Evolutionary conservation across 2,888 invertebrate genomes (phyloP).

Genomic region (Spialia ferax): DNA sequence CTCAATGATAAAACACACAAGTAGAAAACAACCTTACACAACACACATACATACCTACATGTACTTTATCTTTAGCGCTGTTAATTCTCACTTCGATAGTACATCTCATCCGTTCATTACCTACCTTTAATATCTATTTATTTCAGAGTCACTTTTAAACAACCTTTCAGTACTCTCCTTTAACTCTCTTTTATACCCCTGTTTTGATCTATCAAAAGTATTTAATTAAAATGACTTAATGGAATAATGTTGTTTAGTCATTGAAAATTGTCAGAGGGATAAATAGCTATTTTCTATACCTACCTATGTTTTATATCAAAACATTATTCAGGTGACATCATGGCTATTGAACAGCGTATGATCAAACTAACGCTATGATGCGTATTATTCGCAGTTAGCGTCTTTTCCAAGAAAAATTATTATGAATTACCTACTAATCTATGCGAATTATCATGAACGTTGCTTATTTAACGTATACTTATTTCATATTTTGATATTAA

Average conservation of each 20-base stretch:
- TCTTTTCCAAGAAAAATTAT: conserved; percentile 13
- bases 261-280: not conserved
- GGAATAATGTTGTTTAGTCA: not conserved
- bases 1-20: conserved; percentile 11
- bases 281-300: not conserved
- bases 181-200: too few species aligned
- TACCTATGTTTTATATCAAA: not conserved
- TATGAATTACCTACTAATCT: conserved; percentile 5
- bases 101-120: too few species aligned
- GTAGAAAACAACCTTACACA: conserved; percentile 12
- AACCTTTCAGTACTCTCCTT: too few species aligned
- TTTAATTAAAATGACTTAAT: not conserved
- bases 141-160: too few species aligned
- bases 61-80: not conserved
- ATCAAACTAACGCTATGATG: conserved; percentile 13
- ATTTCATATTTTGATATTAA: not conserved
- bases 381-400: conserved; percentile 11
- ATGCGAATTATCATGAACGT: too few species aligned
- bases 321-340: conserved; percentile 36
- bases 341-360: conserved; percentile 26
- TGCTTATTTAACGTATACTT: too few species aligned
- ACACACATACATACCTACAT: not conserved
- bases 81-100: too few species aligned
- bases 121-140: too few species aligned
- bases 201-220: too few species aligned